Evolutionary conservation across 2,797 vertebrate genomes (phyloP).

Genomic region (Girardinus metallicus): DNA sequence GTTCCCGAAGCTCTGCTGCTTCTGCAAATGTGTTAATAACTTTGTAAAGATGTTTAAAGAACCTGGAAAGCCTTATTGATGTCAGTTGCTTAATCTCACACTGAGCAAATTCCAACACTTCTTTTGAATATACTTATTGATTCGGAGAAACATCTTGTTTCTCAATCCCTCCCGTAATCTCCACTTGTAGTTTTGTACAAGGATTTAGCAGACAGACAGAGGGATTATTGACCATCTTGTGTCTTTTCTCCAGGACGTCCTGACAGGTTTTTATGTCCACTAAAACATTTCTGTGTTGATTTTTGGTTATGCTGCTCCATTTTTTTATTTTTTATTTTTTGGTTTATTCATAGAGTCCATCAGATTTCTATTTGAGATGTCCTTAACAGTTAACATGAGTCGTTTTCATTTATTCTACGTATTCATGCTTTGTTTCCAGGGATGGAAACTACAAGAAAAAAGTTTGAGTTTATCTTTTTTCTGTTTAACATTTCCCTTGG

Average conservation of each 20-base stretch:
- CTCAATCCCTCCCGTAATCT: background rate
- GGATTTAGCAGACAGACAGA: background rate
- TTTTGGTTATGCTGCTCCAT: no score
- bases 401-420: no score
- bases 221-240: no score
- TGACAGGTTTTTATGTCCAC: no score
- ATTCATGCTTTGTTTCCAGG: background rate
- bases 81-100: background rate
- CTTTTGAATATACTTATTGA: background rate
- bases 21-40: background rate
- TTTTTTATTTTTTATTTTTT: no score
- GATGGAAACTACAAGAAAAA: background rate
- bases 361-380: no score
- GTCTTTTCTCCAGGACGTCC: no score
- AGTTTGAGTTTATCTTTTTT: no score
- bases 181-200: background rate
- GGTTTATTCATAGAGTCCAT: no score
- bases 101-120: background rate
- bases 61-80: background rate
- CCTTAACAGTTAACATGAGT: no score
- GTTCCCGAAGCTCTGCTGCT: background rate
- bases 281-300: no score
- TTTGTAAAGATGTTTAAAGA: background rate
- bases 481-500: no score
- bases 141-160: background rate